These are phyloP conservation scores for Mesocricetus auratus DNA, from an alignment of 2,113 vertebrate genomes.

Conservation along the genomic window DNA sequence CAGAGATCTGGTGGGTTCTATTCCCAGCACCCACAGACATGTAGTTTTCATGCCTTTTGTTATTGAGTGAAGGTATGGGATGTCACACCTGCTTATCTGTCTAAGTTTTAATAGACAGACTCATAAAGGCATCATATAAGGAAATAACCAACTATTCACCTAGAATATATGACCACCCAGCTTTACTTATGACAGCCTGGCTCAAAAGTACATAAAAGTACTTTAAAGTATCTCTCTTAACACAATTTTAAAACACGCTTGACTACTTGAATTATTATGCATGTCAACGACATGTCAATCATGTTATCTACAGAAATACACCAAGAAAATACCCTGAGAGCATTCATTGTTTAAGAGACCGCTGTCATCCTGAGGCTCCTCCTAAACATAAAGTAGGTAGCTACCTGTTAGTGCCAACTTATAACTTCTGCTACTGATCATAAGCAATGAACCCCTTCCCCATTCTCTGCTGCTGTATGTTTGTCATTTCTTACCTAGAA, in stretches of 20 bases:
- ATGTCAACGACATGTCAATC: constrained; percentile 32
- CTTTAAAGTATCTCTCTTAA: constrained; percentile 21
- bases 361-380: background rate
- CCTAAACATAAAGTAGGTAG: background rate
- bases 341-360: background rate
- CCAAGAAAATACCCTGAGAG: background rate
- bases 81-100: background rate
- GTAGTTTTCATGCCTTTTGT: too few relatives aligned
- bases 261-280: constrained; percentile 55
- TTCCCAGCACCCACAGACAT: background rate
- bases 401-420: background rate
- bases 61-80: background rate
- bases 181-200: background rate
- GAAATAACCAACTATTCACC: background rate
- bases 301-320: constrained; percentile 12
- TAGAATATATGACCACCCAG: background rate
- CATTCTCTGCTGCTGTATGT: background rate
- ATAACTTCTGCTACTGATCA: background rate
- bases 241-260: constrained; percentile 39
- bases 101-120: constrained; percentile 51
- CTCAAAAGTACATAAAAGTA: constrained; percentile 35
- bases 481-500: constrained; percentile 89
- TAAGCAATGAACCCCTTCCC: background rate
- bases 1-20: background rate
- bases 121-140: constrained; percentile 34